phyloP scores from a whole-genome alignment of 2,888 invertebrate genomes.

The Ormyrus labotus region DNA sequence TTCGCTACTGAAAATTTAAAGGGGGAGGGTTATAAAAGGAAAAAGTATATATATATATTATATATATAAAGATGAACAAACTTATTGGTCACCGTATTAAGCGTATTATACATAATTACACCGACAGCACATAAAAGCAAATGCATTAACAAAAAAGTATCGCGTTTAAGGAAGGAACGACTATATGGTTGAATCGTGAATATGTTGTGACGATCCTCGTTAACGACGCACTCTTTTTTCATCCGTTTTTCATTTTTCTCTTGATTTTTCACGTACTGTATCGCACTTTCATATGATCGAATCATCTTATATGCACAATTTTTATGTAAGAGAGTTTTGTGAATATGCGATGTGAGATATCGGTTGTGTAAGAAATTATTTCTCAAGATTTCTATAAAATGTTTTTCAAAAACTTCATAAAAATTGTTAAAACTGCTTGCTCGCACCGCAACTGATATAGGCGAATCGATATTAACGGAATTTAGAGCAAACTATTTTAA shows the following conservation, averaged over 20 bases:
- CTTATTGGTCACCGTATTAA: slow-evolving; percentile 60
- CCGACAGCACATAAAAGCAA: slow-evolving; percentile 52
- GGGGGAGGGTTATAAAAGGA: slow-evolving; percentile 19
- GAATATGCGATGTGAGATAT: slow-evolving; percentile 29
- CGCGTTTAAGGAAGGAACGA: slow-evolving; percentile 54
- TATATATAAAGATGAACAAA: slow-evolving; percentile 45
- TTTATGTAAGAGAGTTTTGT: slow-evolving; percentile 12
- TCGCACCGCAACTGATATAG: too few relatives aligned
- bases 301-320: slow-evolving; percentile 13
- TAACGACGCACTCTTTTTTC: slow-evolving; percentile 53
- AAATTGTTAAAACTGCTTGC: too few relatives aligned
- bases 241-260: slow-evolving; percentile 25
- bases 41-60: slow-evolving; percentile 29
- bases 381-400: slow-evolving; percentile 28
- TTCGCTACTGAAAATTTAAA: slow-evolving; percentile 62
- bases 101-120: slow-evolving; percentile 56
- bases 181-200: slow-evolving; percentile 74
- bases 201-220: slow-evolving; percentile 62
- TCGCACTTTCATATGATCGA: neutral
- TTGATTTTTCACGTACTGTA: neutral
- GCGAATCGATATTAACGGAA: too few relatives aligned
- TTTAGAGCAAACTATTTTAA: too few relatives aligned
- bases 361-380: slow-evolving; percentile 56
- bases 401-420: slow-evolving; percentile 1
- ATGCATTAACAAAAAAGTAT: slow-evolving; percentile 43